Evolutionary conservation across 1,140 invertebrate genomes (phyloP).

Genomic region (Bradysia coprophila): DNA sequence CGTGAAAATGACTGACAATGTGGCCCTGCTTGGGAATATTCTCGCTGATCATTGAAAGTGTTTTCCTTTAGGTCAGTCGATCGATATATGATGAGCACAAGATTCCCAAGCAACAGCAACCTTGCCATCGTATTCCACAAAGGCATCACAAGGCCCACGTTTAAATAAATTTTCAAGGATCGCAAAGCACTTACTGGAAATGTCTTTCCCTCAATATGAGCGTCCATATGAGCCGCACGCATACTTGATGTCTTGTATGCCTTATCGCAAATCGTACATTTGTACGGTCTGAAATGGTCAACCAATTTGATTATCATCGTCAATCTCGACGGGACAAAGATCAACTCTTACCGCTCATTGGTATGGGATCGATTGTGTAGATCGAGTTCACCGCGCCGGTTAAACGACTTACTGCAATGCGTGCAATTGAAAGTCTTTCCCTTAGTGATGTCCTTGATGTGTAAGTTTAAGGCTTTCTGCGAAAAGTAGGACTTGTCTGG

Average conservation of each 20-base stretch:
- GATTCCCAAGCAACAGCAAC: too few relatives aligned
- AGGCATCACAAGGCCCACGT: too few relatives aligned
- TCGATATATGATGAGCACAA: too few relatives aligned
- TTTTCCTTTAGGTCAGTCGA: too few relatives aligned
- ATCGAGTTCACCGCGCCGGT: not conserved
- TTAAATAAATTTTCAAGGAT: too few relatives aligned
- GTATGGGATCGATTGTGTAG: conserved; percentile 1
- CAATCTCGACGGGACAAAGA: too few relatives aligned
- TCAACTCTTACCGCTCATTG: too few relatives aligned
- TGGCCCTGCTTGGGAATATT: too few relatives aligned
- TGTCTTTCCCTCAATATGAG: conserved; percentile 2
- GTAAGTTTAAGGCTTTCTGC: not conserved
- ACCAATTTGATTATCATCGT: too few relatives aligned
- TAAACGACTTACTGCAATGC: not conserved
- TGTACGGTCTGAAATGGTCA: not conserved
- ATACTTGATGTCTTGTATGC: conserved; percentile 1
- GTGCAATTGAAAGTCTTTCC: not conserved
- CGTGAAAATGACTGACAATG: not conserved
- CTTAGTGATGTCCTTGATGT: not conserved
- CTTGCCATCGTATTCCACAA: too few relatives aligned
- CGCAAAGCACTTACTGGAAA: not conserved
- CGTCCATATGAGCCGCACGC: conserved; percentile 3
- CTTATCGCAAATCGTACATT: conserved; percentile 1
- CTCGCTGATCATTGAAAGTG: too few relatives aligned
- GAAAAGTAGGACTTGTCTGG: conserved; percentile 2